Conservation (phyloP, 2,888 invertebrate genomes). For the Athalia cordata region DNA sequence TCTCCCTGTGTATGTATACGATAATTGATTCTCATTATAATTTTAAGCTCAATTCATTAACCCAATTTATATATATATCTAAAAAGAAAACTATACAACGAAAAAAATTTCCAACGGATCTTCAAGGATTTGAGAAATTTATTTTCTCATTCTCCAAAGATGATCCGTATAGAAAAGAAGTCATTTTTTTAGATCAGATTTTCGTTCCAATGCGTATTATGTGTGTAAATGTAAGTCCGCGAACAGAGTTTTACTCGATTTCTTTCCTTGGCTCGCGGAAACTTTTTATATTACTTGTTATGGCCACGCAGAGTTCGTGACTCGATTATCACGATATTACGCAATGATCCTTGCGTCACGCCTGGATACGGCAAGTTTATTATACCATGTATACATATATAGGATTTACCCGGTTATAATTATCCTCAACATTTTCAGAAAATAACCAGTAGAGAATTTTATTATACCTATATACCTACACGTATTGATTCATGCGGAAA, state of each 20-base stretch:
- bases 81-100: too few relatives aligned
- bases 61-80: too few relatives aligned
- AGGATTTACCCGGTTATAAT: background rate
- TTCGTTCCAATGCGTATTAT: background rate
- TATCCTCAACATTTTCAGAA: background rate
- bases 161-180: too few relatives aligned
- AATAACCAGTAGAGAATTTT: background rate
- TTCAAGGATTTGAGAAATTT: too few relatives aligned
- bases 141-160: too few relatives aligned
- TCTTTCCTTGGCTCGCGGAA: slow-evolving; percentile 16
- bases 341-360: slow-evolving; percentile 35
- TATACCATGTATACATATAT: background rate
- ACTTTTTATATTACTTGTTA: slow-evolving; percentile 27
- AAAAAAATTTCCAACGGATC: too few relatives aligned
- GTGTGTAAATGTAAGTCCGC: background rate
- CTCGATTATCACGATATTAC: slow-evolving; percentile 38
- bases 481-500: background rate
- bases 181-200: background rate
- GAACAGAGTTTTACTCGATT: slow-evolving; percentile 31
- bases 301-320: slow-evolving; percentile 30
- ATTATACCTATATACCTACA: background rate
- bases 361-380: background rate
- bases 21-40: too few relatives aligned
- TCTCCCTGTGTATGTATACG: too few relatives aligned
- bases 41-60: too few relatives aligned